A percentile compares a stretch with the other conserved stretches of the same genome.
phyloP scores from a whole-genome alignment of 1,140 invertebrate species.

The Calephelis virginiensis region DNA sequence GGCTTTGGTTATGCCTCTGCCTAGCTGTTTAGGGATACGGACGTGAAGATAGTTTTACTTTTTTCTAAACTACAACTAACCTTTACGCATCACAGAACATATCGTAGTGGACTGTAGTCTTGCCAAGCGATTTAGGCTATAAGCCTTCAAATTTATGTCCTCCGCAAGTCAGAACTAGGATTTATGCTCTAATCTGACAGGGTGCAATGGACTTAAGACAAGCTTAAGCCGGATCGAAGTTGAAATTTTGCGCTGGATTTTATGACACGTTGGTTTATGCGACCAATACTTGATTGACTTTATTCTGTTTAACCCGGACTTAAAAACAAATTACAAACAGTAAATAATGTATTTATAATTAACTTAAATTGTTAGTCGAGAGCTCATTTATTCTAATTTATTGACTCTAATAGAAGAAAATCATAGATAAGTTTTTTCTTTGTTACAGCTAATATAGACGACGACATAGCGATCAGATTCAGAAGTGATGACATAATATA shows the following conservation, averaged over 20 bases:
- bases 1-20: too few species aligned
- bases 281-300: not conserved
- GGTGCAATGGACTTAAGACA: not conserved
- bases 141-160: constrained; percentile 10
- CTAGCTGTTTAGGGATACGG: too few species aligned
- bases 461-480: too few species aligned
- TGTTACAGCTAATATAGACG: too few species aligned
- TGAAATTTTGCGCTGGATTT: constrained; percentile 2
- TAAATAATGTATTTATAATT: too few species aligned
- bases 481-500: too few species aligned
- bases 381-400: too few species aligned
- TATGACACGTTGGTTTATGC: constrained; percentile 1
- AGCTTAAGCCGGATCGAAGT: constrained; percentile 2
- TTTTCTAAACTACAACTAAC: not conserved
- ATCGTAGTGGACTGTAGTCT: constrained; percentile 5
- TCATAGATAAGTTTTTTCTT: too few species aligned
- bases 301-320: not conserved
- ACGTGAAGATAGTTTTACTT: too few species aligned
- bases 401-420: too few species aligned
- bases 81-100: not conserved
- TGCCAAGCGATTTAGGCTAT: constrained; percentile 8
- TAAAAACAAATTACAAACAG: not conserved
- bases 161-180: constrained; percentile 7
- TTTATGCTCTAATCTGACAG: constrained; percentile 10
- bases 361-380: too few species aligned